Conservation (phyloP, 2,888 invertebrate genomes). For the Silvanus unidentatus region DNA sequence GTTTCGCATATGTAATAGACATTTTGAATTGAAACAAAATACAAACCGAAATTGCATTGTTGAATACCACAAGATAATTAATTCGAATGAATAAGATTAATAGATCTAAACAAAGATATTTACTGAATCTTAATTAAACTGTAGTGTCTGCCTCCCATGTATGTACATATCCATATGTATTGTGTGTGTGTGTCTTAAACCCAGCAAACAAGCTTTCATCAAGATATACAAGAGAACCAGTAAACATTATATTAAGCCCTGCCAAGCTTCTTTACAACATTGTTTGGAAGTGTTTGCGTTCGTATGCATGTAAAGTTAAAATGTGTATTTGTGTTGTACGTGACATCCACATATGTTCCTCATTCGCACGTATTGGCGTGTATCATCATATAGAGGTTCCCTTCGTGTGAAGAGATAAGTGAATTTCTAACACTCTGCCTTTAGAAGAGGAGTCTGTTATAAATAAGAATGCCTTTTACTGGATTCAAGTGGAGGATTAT, state of each 20-base stretch:
- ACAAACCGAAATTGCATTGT: constrained; percentile 23
- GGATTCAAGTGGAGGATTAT: too few species aligned
- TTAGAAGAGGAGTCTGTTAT: too few species aligned
- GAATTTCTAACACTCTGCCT: too few species aligned
- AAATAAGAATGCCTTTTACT: too few species aligned
- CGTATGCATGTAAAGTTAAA: too few species aligned
- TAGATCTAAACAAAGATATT: constrained; percentile 28
- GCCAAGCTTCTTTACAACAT: constrained; percentile 1
- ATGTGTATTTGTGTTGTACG: constrained; percentile 4
- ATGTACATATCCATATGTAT: constrained; percentile 9
- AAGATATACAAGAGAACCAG: constrained; percentile 8
- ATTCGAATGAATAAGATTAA: constrained; percentile 30
- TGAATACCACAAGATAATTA: constrained; percentile 24
- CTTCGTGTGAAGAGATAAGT: too few species aligned
- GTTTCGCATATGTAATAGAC: constrained; percentile 8
- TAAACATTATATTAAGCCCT: constrained; percentile 9
- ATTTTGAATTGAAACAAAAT: constrained; percentile 12
- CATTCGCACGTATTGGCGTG: constrained; percentile 8
- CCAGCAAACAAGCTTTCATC: constrained; percentile 11
- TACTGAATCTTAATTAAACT: constrained; percentile 28
- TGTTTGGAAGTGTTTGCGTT: too few species aligned
- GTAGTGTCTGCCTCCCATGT: constrained; percentile 18
- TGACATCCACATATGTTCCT: constrained; percentile 11
- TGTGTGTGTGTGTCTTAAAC: not conserved
- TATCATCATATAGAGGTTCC: constrained; percentile 6